A percentile compares a stretch with the other conserved stretches of the same genome.
These are phyloP conservation scores for Aulostomus chinensis DNA, from an alignment of 2,797 vertebrate genomes.

Conservation along the genomic window DNA sequence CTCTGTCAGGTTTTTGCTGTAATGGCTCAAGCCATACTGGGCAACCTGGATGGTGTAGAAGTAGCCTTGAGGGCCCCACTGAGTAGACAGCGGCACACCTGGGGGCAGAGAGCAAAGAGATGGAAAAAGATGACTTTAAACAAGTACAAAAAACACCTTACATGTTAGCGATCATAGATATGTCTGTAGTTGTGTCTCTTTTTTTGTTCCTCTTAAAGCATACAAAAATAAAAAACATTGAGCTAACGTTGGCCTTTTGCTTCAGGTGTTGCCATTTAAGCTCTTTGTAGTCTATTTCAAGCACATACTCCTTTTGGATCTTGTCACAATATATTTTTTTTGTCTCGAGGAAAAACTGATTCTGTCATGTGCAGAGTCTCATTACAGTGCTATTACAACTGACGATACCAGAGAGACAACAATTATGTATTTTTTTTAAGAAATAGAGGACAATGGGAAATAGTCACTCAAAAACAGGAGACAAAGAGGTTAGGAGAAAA, in stretches of 20 bases:
- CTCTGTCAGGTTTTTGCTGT: slow-evolving; percentile 98
- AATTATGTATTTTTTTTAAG: neutral
- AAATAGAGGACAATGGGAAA: neutral
- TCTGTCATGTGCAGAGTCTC: neutral
- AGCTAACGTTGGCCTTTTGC: neutral
- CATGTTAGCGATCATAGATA: neutral
- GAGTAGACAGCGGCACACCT: slow-evolving; percentile 97
- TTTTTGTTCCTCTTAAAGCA: too few species aligned
- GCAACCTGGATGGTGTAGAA: slow-evolving; percentile 99
- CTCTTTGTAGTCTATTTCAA: slow-evolving; percentile 20
- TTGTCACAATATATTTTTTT: slow-evolving; percentile 11
- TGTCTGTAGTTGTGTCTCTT: too few species aligned
- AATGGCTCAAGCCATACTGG: slow-evolving; percentile 97
- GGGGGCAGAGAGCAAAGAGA: slow-evolving; percentile 8
- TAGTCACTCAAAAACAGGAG: neutral
- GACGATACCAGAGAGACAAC: neutral
- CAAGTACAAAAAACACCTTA: neutral
- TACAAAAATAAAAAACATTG: too few species aligned
- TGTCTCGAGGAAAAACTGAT: neutral
- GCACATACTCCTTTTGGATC: slow-evolving; percentile 12
- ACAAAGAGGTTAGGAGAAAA: neutral
- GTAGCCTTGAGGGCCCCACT: slow-evolving; percentile 99
- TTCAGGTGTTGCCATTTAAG: slow-evolving; percentile 6
- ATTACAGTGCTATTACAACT: neutral
- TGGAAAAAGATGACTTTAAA: neutral